These are phyloP conservation scores for Zaprionus vittiger DNA, from an alignment of 1,140 invertebrate genomes.

Conservation along the genomic window DNA sequence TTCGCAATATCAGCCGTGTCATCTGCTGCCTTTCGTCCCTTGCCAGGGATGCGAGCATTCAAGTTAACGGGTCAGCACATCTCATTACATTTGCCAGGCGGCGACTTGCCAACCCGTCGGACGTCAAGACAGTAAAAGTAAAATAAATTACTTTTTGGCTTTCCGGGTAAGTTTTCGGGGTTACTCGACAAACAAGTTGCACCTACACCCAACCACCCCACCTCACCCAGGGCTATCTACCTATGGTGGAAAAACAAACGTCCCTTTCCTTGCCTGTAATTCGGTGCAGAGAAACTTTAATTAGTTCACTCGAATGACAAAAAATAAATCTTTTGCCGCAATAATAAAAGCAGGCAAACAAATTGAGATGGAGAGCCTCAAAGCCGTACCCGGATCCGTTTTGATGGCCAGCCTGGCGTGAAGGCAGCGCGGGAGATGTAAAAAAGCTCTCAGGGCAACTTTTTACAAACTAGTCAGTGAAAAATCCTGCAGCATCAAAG, in stretches of 20 bases:
- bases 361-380: constrained; percentile 53
- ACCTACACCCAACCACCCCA: constrained; percentile 33
- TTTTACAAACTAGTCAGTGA: constrained; percentile 65
- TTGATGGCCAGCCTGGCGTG: constrained; percentile 12
- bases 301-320: constrained; percentile 79
- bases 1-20: constrained; percentile 35
- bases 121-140: constrained; percentile 58
- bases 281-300: constrained; percentile 73
- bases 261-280: constrained; percentile 40
- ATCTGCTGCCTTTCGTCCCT: constrained; percentile 18
- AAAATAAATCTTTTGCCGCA: constrained; percentile 77
- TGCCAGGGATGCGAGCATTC: constrained; percentile 11
- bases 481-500: constrained; percentile 64
- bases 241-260: background rate
- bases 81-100: constrained; percentile 67
- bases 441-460: constrained; percentile 73
- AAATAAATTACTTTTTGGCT: constrained; percentile 77
- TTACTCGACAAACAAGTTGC: constrained; percentile 67
- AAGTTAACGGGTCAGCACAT: constrained; percentile 77
- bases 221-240: too few species aligned
- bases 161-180: constrained; percentile 51
- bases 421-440: background rate
- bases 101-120: constrained; percentile 27
- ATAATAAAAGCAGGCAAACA: constrained; percentile 72
- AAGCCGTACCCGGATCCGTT: constrained; percentile 12